Percentiles rank a stretch among this genome's conserved stretches.
Evolutionary conservation across 53 echinoderm and acorn worm genomes (phyloP).

Genomic region (Paracentrotus lividus): DNA sequence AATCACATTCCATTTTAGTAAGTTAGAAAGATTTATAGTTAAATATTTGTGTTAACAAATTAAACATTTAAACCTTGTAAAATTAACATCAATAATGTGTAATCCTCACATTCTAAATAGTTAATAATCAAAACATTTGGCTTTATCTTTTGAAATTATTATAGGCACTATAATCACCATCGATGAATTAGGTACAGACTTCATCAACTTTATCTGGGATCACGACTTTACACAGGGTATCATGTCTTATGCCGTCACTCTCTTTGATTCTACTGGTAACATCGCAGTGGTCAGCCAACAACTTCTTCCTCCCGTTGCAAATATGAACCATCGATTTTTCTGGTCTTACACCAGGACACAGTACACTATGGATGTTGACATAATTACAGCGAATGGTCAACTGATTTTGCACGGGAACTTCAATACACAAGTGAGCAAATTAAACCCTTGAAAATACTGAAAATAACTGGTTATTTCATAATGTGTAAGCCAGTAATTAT

Average conservation of each 20-base stretch:
- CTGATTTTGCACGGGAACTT: not conserved
- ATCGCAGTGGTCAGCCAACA: not conserved
- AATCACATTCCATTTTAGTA: too few relatives aligned
- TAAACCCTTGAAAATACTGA: too few relatives aligned
- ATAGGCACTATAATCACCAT: not conserved
- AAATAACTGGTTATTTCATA: too few relatives aligned
- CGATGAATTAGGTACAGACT: not conserved
- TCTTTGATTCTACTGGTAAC: not conserved
- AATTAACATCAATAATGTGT: too few relatives aligned
- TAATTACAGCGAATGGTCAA: not conserved
- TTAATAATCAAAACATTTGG: too few relatives aligned
- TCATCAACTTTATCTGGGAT: conserved; percentile 41
- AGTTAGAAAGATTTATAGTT: too few relatives aligned
- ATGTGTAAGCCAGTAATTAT: too few relatives aligned
- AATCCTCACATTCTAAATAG: too few relatives aligned
- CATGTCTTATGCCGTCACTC: not conserved
- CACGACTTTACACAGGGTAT: conserved; percentile 21
- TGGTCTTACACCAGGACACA: conserved; percentile 22
- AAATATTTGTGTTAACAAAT: too few relatives aligned
- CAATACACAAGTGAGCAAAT: conserved; percentile 17
- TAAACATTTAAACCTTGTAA: too few relatives aligned
- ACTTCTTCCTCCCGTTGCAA: not conserved
- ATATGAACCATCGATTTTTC: not conserved
- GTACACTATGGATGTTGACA: conserved; percentile 29
- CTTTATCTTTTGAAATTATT: not conserved